A percentile compares a stretch with the other conserved stretches of the same genome.
Evolutionary conservation across 1,140 invertebrate genomes (phyloP).

Genomic region (Drosophila prosaltans): DNA sequence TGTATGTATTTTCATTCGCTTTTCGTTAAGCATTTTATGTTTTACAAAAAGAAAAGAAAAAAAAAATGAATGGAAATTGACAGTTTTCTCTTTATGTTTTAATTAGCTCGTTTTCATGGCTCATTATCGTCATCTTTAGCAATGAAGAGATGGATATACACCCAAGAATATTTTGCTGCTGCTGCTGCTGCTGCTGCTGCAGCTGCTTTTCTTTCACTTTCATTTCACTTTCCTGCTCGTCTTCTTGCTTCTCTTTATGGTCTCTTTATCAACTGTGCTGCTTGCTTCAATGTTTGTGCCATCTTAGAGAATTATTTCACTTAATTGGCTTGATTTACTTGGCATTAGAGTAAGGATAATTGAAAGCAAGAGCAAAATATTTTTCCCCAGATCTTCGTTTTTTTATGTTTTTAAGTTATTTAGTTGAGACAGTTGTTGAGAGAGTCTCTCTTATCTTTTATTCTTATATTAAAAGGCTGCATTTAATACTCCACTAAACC

Average conservation of each 20-base stretch:
- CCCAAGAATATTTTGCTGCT: background rate
- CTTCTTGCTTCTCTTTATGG: background rate
- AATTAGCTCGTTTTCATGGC: constrained; percentile 12
- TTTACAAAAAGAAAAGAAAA: background rate
- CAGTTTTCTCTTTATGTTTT: constrained; percentile 1
- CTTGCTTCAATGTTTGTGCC: background rate
- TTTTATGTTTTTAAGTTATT: background rate
- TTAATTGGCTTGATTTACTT: constrained; percentile 8
- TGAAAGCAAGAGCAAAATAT: background rate
- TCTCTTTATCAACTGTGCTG: background rate
- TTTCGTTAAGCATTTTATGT: background rate
- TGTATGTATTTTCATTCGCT: background rate
- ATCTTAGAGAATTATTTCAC: constrained; percentile 4
- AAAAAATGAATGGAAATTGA: background rate
- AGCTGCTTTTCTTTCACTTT: background rate
- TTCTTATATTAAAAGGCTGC: too few species aligned
- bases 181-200: too few species aligned
- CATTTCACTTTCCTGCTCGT: background rate
- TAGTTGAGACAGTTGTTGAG: too few species aligned
- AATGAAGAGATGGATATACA: background rate
- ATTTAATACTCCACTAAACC: background rate
- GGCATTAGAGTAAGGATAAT: background rate
- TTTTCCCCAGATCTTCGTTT: background rate
- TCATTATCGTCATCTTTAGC: background rate
- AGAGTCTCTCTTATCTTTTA: too few species aligned